Evolutionary conservation across 2,113 vertebrate genomes (phyloP), one percentile per base, ranked within the genome.

Genomic region (Emydocephalus ijimae): DNA sequence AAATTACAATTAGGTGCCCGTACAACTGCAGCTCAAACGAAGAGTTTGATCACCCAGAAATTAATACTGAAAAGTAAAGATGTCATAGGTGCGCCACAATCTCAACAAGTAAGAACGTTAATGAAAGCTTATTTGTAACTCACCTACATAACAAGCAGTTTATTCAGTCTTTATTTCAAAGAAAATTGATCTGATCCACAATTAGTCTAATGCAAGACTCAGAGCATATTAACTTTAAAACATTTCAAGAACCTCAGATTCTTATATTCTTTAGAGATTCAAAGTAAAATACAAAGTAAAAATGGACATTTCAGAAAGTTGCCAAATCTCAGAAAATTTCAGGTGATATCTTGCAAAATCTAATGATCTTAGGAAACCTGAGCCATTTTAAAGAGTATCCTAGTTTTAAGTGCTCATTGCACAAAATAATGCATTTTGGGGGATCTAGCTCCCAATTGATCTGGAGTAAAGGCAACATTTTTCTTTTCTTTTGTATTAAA

Each of bases 31-130:
- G 57, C 96, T 43, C 94, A 94, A 94, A 87, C 95, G 50, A 97
- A 97, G 92, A 94, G 95, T 61, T 90, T 96, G 94, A 95, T 98
- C 92, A 92, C 97, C 50, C 95, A 95, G 61, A 97, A 96, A 48
- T 91, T 98, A 89, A 43, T 95, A 48, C 92, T 96, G 92, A 97
- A 93, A 96, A 93, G 57, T 34, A 96, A 96, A 90, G 95, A 97
- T 52, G 89, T 85, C 10, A 93, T 96, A 2, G 96, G 96, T 90
- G 96, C 96, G 3, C 96, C 97, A 2, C 96, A 93, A 55, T 95
- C 91, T 90, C 97, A 88, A 92, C 93, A 81, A 94, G 97, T 97
- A 92, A 94, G 29, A 34, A 2, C 10, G 2, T 24, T 24, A 81
- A 4, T 59, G 29, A 92, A 52, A 21, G 12, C 20, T 3, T 86